Conservation (phyloP, 2,113 vertebrate genomes). For the Chaetodon trifascialis region DNA sequence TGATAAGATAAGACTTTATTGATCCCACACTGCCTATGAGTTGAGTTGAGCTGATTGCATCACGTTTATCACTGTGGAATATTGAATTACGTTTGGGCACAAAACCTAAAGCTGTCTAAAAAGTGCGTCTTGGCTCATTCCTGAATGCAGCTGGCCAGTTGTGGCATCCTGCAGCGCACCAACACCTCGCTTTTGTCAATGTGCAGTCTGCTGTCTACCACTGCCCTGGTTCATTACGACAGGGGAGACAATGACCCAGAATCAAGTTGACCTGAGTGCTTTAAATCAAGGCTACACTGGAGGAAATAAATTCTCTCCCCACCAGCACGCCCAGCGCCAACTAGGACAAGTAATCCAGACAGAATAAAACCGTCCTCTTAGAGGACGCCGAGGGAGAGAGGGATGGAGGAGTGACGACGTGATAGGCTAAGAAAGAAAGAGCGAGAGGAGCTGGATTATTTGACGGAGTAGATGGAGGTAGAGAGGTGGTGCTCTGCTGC, state of each 20-base stretch:
- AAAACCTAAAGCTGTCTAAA: neutral
- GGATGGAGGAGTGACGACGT: constrained; percentile 31
- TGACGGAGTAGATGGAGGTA: constrained; percentile 1
- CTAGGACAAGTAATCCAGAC: constrained; percentile 83
- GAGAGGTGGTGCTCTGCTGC: constrained; percentile 7
- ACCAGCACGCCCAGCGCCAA: constrained; percentile 69
- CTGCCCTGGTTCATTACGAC: constrained; percentile 76
- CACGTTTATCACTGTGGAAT: constrained; percentile 8
- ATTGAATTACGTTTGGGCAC: neutral
- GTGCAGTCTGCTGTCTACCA: constrained; percentile 56
- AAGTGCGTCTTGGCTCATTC: constrained; percentile 6
- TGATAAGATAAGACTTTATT: no score
- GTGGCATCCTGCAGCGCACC: constrained; percentile 14
- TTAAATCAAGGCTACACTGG: constrained; percentile 76
- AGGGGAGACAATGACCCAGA: constrained; percentile 82
- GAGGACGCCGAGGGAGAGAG: constrained; percentile 56
- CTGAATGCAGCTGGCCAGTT: constrained; percentile 19
- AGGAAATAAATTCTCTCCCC: constrained; percentile 73
- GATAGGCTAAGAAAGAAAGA: constrained; percentile 1
- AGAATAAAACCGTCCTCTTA: constrained; percentile 74
- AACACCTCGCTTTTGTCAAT: constrained; percentile 37
- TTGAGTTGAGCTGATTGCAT: constrained; percentile 33
- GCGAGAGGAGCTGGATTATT: neutral
- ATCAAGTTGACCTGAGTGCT: constrained; percentile 76
- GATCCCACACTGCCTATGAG: constrained; percentile 10